Evolutionary conservation across 2,888 invertebrate species (phyloP).

Genomic region (Bellardia bayeri): DNA sequence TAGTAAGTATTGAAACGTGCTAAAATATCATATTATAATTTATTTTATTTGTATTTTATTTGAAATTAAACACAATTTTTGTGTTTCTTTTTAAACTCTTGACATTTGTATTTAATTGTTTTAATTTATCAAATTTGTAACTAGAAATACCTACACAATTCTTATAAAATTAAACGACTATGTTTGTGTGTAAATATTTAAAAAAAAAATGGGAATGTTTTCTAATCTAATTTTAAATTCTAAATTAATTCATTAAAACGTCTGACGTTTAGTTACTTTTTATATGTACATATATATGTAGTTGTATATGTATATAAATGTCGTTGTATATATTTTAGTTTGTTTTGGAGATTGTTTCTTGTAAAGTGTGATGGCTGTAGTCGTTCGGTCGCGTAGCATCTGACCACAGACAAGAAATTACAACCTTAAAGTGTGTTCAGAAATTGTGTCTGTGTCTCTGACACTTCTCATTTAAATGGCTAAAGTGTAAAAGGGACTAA

Average conservation of each 20-base stretch:
- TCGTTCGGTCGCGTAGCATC: background rate
- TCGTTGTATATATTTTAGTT: background rate
- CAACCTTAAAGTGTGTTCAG: background rate
- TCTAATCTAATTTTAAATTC: slow-evolving; percentile 37
- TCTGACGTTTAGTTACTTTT: slow-evolving; percentile 10
- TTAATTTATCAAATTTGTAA: background rate
- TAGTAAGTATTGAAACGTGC: slow-evolving; percentile 54
- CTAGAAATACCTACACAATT: slow-evolving; percentile 16
- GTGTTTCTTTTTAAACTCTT: slow-evolving; percentile 25
- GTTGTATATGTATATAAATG: background rate
- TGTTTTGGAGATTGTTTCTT: background rate
- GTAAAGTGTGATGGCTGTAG: background rate
- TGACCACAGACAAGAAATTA: background rate
- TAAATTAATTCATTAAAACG: slow-evolving; percentile 33
- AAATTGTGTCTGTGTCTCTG: background rate
- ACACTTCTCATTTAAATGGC: background rate
- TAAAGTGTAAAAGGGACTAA: background rate
- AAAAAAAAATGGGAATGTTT: background rate
- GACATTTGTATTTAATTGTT: slow-evolving; percentile 13
- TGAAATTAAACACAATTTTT: background rate
- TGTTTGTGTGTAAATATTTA: no score
- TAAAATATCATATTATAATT: background rate
- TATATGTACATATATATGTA: background rate
- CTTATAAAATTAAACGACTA: slow-evolving; percentile 12
- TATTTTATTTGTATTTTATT: background rate